Evolutionary conservation across 2,113 vertebrate species (phyloP).

Genomic region (Lonchura striata): DNA sequence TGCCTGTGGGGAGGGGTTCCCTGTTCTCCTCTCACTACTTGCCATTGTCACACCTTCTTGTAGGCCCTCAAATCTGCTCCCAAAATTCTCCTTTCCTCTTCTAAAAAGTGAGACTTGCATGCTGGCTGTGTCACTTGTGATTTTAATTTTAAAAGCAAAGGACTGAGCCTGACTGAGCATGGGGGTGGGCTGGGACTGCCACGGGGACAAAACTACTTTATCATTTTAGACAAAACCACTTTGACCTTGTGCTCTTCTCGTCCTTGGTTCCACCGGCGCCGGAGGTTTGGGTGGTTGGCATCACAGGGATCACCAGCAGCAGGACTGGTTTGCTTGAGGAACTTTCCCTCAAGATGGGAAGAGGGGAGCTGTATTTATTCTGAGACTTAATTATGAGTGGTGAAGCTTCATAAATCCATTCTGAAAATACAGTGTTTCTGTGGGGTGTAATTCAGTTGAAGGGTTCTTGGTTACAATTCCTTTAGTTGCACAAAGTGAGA

Average conservation of each 20-base stretch:
- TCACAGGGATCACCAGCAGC: background rate
- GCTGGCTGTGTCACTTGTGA: accelerated
- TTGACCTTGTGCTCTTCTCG: accelerated
- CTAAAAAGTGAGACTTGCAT: accelerated
- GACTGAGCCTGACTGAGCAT: background rate
- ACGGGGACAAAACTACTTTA: background rate
- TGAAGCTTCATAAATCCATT: background rate
- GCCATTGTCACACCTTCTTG: background rate
- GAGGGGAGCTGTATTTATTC: slow-evolving; percentile 19
- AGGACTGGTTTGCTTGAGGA: background rate
- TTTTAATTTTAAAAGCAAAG: background rate
- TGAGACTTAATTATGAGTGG: background rate
- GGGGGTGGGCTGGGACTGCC: background rate
- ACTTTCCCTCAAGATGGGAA: background rate
- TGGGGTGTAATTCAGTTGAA: background rate
- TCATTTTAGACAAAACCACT: background rate
- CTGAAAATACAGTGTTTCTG: background rate
- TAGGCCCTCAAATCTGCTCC: background rate
- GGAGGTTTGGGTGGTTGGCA: background rate
- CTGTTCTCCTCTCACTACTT: background rate
- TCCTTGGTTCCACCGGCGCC: background rate
- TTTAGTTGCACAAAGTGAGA: background rate
- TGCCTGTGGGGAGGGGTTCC: background rate
- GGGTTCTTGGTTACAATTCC: background rate
- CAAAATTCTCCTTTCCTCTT: background rate